Evolutionary conservation across 2,113 vertebrate genomes (phyloP), one percentile per base, ranked within the genome.

Genomic region (Pimephales promelas): DNA sequence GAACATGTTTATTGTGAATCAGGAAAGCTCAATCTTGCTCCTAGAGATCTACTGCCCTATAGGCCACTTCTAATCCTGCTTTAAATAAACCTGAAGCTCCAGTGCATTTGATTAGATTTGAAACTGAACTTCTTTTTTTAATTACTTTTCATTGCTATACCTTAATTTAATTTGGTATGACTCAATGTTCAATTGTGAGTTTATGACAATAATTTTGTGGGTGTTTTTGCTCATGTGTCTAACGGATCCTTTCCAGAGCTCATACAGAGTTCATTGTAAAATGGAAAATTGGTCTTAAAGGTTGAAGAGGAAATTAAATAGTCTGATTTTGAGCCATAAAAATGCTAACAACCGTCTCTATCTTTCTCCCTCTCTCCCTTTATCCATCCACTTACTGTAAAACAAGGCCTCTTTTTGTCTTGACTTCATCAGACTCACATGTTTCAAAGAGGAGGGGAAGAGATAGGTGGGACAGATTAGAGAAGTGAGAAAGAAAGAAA

Each of bases 371-470:
- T 81, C 34, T 74, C 28, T 81, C 57, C 85, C 83, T 87, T 83
- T 83, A 86, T 90, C 89, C 62, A 71, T 91, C 88, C 61, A 82
- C 75, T 90, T 88, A 83, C 83, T 13, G 81, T 88, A 91, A 66
- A 88, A 95, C 94, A 94, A 94, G 89, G 92, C 82, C 81, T 72
- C 90, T 92, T 88, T 93, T 94, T 94, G 94, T 95, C 83, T 36
- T 40, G 40, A 84, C 89, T 93, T 94, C 92, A 94, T 81, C 94
- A 90, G 91, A 92, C 93, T 94, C 93, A 93, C 94, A 94, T 94
- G 94, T 70, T 85, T 85, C 52, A 71, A 68, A 82, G 75, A 77
- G 76, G 59, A 81, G 79, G 75, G 78, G 61, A 61, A 83, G 11
- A 61, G 31, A 82, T 56, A 89, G 91, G 88, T 86, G 83, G 88